Evolutionary conservation across 2,888 invertebrate genomes (phyloP), one percentile per base, ranked within the genome.

Genomic region (Zhengitettix transpicula): DNA sequence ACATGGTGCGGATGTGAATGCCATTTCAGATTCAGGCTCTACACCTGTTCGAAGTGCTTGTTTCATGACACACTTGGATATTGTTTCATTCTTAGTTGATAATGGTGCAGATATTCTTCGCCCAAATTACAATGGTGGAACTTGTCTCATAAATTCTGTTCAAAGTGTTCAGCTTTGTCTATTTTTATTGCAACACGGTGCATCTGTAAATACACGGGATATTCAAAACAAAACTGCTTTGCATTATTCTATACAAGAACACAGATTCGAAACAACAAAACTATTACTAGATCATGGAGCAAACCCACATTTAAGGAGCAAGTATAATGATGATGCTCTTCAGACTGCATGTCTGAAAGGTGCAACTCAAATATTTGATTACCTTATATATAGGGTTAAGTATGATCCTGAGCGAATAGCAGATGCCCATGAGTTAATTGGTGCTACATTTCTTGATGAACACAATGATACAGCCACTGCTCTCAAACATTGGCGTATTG

Each of bases 131-230:
- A 90, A 89, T 74, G 94, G 94, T 61, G 94, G 94, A 62, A 93
- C 94, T 1, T 94, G 94, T 73, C 79, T 95, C 64, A 94, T 95
- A 67, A 95, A 95, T 75, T 87, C 91, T 1, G 92, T 94, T 64
- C 94, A 94, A 76, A 89, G 88, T 67, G 83, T 83, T 61, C 80
- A 82, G 61, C 77, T 95, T 56, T 93, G 92, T 72, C 79, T 82
- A 62, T 89, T 83, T 74, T 78, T 94, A 64, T 80, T 95, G 61
- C 74, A 81, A 67, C 83, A 85, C 71, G 91, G 91, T 56, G 93
- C 89, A 5, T 80, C 82, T 67, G 87, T 91, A 9, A 89, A 94
- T 77, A 90, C 92, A 51, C 81, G 81, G 60, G 94, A 95, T 75
- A 87, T 89, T 70, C 92, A 93, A 73, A 85, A 84, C 67, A 93